Percentiles rank a stretch among this genome's conserved stretches.
These are phyloP conservation scores for Hystrix brachyura DNA, from an alignment of 2,113 vertebrate genomes.

Conservation along the genomic window DNA sequence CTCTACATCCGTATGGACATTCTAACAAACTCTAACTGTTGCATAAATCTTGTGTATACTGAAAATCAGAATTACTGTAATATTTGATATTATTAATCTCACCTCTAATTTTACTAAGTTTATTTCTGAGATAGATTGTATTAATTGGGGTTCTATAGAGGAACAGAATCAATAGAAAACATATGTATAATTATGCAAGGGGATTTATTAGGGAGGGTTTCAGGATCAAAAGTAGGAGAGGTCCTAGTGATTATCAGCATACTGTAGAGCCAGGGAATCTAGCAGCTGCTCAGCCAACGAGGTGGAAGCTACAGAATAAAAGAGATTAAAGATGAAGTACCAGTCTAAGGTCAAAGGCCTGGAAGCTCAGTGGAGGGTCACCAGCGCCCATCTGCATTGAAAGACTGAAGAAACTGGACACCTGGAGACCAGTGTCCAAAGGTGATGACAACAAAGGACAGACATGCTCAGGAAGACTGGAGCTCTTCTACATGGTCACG, in stretches of 20 bases:
- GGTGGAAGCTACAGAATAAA: background rate
- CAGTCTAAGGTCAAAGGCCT: background rate
- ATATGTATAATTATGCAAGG: background rate
- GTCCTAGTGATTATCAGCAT: background rate
- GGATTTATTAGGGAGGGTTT: background rate
- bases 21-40: background rate
- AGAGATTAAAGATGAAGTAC: background rate
- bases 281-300: background rate
- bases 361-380: background rate
- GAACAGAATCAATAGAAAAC: background rate
- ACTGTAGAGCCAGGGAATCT: background rate
- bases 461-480: background rate
- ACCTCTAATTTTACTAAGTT: conserved; percentile 29
- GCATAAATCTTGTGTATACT: background rate
- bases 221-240: background rate
- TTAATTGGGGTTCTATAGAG: background rate
- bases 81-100: conserved; percentile 7
- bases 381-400: background rate
- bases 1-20: background rate
- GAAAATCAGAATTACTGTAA: conserved; percentile 33
- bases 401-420: background rate
- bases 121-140: background rate
- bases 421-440: background rate
- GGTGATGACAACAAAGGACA: background rate
- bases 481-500: background rate